Conservation (phyloP, 2,797 vertebrate genomes). For the Miichthys miiuy region DNA sequence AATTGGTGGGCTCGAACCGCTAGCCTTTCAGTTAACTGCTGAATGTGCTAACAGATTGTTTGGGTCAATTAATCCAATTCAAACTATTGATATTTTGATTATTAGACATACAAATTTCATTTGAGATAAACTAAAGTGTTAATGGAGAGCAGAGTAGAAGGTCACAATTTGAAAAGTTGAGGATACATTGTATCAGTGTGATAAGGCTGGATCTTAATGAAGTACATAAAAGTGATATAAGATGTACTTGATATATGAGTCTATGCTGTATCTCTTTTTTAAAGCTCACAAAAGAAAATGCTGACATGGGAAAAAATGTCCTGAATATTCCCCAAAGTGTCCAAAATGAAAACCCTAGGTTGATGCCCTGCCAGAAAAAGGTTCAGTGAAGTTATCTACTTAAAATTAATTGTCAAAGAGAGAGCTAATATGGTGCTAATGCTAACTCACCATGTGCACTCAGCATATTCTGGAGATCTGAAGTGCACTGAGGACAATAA, state of each 20-base stretch:
- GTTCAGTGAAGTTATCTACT: conserved; percentile 47
- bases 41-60: too few species aligned
- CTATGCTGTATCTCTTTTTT: conserved; percentile 28
- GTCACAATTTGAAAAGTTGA: background rate
- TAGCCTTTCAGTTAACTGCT: too few species aligned
- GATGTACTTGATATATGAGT: conserved; percentile 28
- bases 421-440: conserved; percentile 61
- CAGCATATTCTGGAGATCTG: conserved; percentile 69
- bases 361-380: conserved; percentile 29
- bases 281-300: conserved; percentile 39
- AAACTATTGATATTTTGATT: too few species aligned
- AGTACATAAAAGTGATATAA: conserved; percentile 57
- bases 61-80: too few species aligned
- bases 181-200: conserved; percentile 13
- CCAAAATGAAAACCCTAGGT: conserved; percentile 30
- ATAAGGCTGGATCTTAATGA: conserved; percentile 33
- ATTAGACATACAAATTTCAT: too few species aligned
- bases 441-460: conserved; percentile 55
- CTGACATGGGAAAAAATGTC: conserved; percentile 49
- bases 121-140: too few species aligned
- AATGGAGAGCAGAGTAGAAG: too few species aligned
- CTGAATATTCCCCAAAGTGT: conserved; percentile 46
- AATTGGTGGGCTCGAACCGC: too few species aligned
- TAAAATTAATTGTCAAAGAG: conserved; percentile 62
- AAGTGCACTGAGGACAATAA: conserved; percentile 62